A percentile compares a stretch with the other conserved stretches of the same genome.
Evolutionary conservation across 2,113 vertebrate species (phyloP).

Genomic region (Sciurus niger): DNA sequence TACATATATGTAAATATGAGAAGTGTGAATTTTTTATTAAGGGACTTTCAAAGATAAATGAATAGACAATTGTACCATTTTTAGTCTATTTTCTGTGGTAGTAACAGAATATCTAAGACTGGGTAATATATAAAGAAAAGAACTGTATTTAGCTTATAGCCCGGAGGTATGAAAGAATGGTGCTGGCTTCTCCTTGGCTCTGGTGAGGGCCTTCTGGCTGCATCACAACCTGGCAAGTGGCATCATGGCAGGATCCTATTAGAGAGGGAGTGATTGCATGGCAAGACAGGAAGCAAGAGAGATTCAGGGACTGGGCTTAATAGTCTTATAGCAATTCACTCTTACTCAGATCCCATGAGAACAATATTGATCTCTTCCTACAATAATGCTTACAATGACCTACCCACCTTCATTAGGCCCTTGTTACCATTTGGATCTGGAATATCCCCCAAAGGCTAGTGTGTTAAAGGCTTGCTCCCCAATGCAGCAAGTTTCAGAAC

Average conservation of each 20-base stretch:
- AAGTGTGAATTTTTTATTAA: constrained; percentile 2
- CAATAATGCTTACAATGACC: background rate
- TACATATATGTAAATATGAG: background rate
- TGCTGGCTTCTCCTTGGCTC: background rate
- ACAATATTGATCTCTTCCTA: background rate
- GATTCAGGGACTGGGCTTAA: background rate
- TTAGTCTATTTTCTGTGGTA: background rate
- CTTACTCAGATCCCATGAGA: background rate
- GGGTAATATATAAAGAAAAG: background rate
- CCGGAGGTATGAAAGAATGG: background rate
- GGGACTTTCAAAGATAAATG: background rate
- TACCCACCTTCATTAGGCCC: background rate
- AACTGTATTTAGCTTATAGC: background rate
- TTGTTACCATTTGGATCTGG: background rate
- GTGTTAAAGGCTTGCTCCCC: background rate
- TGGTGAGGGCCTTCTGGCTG: background rate
- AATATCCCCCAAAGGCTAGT: background rate
- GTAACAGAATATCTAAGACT: background rate
- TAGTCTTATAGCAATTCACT: background rate
- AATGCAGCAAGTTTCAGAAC: background rate
- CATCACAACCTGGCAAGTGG: background rate
- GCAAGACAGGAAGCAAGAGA: background rate
- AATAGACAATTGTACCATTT: background rate
- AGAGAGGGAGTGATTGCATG: background rate
- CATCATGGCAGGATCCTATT: background rate